Base-by-base conservation (phyloP, 2,113 vertebrate genomes). In the Vidua chalybeata region DNA sequence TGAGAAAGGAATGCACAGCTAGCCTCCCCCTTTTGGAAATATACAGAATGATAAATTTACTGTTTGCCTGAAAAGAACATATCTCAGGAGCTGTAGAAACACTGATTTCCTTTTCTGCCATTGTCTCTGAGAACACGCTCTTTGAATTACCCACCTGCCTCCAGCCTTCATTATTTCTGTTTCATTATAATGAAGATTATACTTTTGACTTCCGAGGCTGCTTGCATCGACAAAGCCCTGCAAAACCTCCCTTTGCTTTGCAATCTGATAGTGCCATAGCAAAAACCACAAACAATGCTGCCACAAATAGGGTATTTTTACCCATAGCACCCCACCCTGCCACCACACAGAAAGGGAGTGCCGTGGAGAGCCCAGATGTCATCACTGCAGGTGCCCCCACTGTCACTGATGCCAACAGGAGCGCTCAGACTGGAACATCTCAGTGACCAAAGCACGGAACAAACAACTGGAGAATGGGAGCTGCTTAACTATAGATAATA, bases 71-170 rank as follows among this genome's bases (percentile, higher is more conserved):
- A 75, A 64, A 96, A 89, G 71, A 85, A 85, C 46, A 3, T 22
- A 87, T 51, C 74, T 91, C 33, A 48, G 63, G 68, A 76, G 54
- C 15, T 64, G 80, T 28, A 82, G 69, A 81, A 89, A 85, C 84
- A 85, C 37, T 89, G 13, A 8, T 59, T 89, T 87, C 49, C 59
- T 51, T 82, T 94, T 80, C 72, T 46, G 58, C 52, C 45, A 37
- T 54, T 75, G 88, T 37, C 90, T n/a, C 79, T 77, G 68, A 87
- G 17, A 86, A 88, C 48, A 76, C 5, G 23, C 51, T 86, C 66
- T 41, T n/a, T 92, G 94, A 94, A 96, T 81, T 86, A 94, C n/a
- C 69, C 37, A 90, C 52, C 84, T 93, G 75, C 89, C 93, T 87
- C 84, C 59, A 90, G 86, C 62, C 83, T 89, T 93, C 76, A 62